Evolutionary conservation across 30 jellyfish, hydroid and myxozoan genomes (phyloP).

Genomic region (Mastigias papua): DNA sequence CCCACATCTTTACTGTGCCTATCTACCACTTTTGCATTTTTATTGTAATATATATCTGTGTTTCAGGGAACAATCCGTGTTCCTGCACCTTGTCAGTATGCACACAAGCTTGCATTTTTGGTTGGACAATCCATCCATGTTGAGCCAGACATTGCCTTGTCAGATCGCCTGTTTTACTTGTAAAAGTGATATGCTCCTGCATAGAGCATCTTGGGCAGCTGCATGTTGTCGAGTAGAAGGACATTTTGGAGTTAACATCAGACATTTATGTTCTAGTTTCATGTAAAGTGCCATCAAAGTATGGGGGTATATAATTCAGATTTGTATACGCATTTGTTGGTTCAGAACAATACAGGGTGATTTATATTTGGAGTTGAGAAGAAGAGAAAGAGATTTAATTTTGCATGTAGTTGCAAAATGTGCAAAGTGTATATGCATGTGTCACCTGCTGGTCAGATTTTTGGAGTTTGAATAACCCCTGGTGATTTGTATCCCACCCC

Average conservation of each 20-base stretch:
- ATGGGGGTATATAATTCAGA: not conserved
- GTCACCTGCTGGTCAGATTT: too few relatives aligned
- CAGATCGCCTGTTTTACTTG: constrained; percentile 96
- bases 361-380: too few relatives aligned
- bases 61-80: constrained; percentile 99
- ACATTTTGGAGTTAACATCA: not conserved
- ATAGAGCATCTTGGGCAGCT: not conserved
- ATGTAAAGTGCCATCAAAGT: not conserved
- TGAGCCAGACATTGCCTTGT: constrained; percentile 87
- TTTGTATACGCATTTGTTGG: not conserved
- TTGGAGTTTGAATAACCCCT: too few relatives aligned
- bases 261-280: not conserved
- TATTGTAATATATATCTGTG: not conserved
- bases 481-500: too few relatives aligned
- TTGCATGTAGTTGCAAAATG: too few relatives aligned
- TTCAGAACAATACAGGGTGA: too few relatives aligned
- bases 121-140: constrained; percentile 96
- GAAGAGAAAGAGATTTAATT: too few relatives aligned
- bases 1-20: not conserved
- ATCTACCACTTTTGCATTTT: not conserved
- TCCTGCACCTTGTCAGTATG: constrained; percentile 99
- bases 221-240: not conserved
- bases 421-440: too few relatives aligned
- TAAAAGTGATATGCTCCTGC: constrained; percentile 10
- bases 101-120: constrained; percentile 97